Base-by-base conservation (phyloP, 2,113 vertebrate genomes). In the Microcebus griseorufus region DNA sequence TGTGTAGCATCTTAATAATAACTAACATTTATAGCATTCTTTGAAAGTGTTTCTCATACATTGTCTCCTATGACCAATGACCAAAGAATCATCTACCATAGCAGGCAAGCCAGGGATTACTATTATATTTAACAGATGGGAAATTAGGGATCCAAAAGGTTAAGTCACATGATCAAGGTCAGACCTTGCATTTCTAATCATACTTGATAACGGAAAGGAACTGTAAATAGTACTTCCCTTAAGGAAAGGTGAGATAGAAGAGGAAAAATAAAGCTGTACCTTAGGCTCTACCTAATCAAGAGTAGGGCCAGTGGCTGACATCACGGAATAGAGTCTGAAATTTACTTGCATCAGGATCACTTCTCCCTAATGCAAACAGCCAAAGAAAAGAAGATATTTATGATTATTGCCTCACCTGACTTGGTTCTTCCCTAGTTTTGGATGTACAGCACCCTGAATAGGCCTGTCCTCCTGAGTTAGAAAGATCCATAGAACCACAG, bases 31-130 rank as follows among this genome's bases (percentile, higher is more conserved):
- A 37, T 0, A 65, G 78, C 39, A 14, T 23, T 20, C 69, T 73
- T 72, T 53, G 22, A 9, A 88, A 45, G 81, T 7, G 25, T 32
- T 62, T 45, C 83, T 86, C 27, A 39, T 6, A n/a, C 25, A 22
- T 0, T 2, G 39, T 81, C 48, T 42, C 18, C 65, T 8, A 12
- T 0, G 22, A 67, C 55, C 42, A 58, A 12, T 0, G 22, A 67
- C 55, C 42, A 58, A n/a, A n/a, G 48, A 83, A 53, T 6, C 67
- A 20, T 27, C 53, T 55, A 9, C 25, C 20, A 12, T 12, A 4
- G 69, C 6, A 3, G 51, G 25, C 27, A 39, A 25, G 58, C 22
- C 45, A 14, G 65, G 60, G 22, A 23, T 9, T 17, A 5, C 16
- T 10, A 12, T 8, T 25, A 51, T 18, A 34, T 34, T 70, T 34